These are phyloP conservation scores for Drosophila anomalata DNA, from an alignment of 2,888 invertebrate genomes.

Conservation along the genomic window DNA sequence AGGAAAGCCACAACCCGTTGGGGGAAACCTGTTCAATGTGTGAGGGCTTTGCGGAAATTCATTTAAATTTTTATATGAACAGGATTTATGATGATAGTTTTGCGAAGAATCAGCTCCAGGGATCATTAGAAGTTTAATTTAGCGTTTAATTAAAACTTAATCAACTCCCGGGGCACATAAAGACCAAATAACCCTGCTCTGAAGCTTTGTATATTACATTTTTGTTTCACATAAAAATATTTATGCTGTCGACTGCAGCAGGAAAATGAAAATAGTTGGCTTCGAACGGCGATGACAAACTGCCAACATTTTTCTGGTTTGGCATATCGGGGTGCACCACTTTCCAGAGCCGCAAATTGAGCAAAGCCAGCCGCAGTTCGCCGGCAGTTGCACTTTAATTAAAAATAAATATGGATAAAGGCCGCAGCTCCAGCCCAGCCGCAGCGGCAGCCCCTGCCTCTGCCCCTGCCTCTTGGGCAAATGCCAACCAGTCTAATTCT, in stretches of 20 bases:
- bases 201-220: slow-evolving; percentile 9
- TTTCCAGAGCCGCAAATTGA: slow-evolving; percentile 60
- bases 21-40: not conserved
- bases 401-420: slow-evolving; percentile 46
- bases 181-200: not conserved
- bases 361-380: slow-evolving; percentile 71
- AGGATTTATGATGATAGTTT: not conserved
- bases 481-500: slow-evolving; percentile 44
- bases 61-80: not conserved
- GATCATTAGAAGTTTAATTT: not conserved
- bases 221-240: slow-evolving; percentile 22
- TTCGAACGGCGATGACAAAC: slow-evolving; percentile 39
- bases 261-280: slow-evolving; percentile 18
- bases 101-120: not conserved
- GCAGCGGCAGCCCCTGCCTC: not conserved
- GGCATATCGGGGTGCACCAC: slow-evolving; percentile 10
- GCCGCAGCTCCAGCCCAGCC: not conserved
- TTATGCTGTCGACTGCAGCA: slow-evolving; percentile 39
- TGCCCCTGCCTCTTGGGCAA: slow-evolving; percentile 4
- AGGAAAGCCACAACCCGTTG: slow-evolving; percentile 17
- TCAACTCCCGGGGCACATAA: not conserved
- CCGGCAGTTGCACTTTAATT: slow-evolving; percentile 67
- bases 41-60: slow-evolving; percentile 9
- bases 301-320: slow-evolving; percentile 17
- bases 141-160: not conserved